These are phyloP conservation scores for Drosophila prosaltans DNA, from an alignment of 1,140 invertebrate genomes.

Conservation along the genomic window DNA sequence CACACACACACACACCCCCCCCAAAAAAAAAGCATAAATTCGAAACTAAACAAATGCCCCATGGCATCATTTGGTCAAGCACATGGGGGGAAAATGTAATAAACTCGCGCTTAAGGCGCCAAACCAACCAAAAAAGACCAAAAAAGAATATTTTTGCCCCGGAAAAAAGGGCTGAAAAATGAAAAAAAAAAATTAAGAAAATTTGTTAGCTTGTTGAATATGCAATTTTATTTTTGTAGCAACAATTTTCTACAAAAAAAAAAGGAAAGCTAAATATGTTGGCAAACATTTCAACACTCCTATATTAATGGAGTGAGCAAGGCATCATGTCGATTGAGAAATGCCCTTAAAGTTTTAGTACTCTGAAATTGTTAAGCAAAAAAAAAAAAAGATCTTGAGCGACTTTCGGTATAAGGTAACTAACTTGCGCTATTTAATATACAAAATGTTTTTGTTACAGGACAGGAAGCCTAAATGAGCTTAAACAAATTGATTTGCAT, in stretches of 20 bases:
- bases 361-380: too few species aligned
- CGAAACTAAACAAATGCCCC: conserved; percentile 64
- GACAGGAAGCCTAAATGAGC: too few species aligned
- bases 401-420: too few species aligned
- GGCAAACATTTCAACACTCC: neutral
- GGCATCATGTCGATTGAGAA: too few species aligned
- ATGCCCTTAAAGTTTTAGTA: too few species aligned
- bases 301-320: neutral
- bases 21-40: conserved; percentile 26
- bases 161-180: neutral
- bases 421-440: too few species aligned
- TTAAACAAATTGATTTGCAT: too few species aligned
- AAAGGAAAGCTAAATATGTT: neutral
- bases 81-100: conserved; percentile 56
- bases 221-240: neutral
- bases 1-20: conserved; percentile 27
- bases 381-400: too few species aligned
- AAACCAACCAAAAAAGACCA: neutral
- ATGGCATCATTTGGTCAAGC: conserved; percentile 56
- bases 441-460: too few species aligned
- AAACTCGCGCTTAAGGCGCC: conserved; percentile 55
- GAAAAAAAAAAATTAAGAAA: neutral
- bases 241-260: neutral
- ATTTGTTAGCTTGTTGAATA: neutral
- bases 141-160: too few species aligned